Conservation (phyloP, 2,113 vertebrate species). For the Plestiodon gilberti region DNA sequence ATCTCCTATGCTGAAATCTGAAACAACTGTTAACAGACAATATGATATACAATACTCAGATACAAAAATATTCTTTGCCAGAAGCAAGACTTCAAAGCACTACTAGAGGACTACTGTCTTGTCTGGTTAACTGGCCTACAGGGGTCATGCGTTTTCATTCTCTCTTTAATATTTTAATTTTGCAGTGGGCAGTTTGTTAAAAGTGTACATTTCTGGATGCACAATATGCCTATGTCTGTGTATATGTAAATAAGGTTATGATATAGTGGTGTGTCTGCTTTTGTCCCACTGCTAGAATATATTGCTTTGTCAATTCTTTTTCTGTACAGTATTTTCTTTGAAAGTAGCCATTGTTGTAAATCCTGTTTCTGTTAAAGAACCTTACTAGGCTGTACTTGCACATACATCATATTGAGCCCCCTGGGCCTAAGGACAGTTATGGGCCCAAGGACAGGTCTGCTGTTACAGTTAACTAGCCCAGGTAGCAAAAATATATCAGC, state of each 20-base stretch:
- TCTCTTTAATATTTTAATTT: conserved; percentile 27
- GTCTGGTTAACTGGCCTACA: conserved; percentile 51
- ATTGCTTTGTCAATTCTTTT: conserved; percentile 45
- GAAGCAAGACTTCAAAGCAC: conserved; percentile 57
- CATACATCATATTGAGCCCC: conserved; percentile 32
- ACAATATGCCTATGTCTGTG: neutral
- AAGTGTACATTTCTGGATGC: neutral
- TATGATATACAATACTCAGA: conserved; percentile 62
- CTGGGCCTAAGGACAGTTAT: conserved; percentile 9
- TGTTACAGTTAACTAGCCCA: conserved; percentile 12
- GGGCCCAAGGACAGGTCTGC: conserved; percentile 47
- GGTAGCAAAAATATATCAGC: conserved; percentile 27
- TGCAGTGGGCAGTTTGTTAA: neutral
- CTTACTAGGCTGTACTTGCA: conserved; percentile 50
- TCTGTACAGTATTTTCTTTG: conserved; percentile 39
- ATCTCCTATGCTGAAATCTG: conserved; percentile 58
- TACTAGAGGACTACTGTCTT: conserved; percentile 29
- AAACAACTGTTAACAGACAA: conserved; percentile 50
- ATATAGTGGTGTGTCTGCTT: neutral
- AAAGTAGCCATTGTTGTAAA: conserved; percentile 42
- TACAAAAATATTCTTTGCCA: conserved; percentile 62
- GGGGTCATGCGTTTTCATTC: conserved; percentile 35
- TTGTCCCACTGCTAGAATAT: conserved; percentile 23
- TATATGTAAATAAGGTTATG: neutral
- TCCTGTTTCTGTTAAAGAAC: conserved; percentile 56